Conservation (phyloP, 2,797 vertebrate genomes). For the Aselliscus stoliczkanus region DNA sequence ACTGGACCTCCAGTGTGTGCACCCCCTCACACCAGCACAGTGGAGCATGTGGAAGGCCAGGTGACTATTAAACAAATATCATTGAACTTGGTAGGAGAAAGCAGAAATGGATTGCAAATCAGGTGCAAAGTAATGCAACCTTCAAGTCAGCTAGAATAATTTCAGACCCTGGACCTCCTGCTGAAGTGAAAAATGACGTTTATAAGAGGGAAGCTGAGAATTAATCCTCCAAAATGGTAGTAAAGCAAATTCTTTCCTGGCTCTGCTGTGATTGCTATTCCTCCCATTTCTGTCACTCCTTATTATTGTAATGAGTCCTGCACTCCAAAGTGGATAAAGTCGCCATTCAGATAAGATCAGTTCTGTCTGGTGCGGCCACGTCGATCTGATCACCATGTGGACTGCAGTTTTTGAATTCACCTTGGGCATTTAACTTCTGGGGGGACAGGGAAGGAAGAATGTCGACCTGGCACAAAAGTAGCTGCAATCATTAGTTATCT, state of each 20-base stretch:
- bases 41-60: background rate
- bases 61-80: slow-evolving; percentile 64
- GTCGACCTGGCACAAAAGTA: slow-evolving; percentile 57
- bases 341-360: slow-evolving; percentile 80
- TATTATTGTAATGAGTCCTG: slow-evolving; percentile 79
- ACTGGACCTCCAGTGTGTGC: background rate
- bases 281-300: slow-evolving; percentile 73
- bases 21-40: slow-evolving; percentile 32
- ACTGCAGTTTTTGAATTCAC: slow-evolving; percentile 76
- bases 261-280: slow-evolving; percentile 61
- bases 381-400: slow-evolving; percentile 77
- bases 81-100: slow-evolving; percentile 25
- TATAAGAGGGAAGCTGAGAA: slow-evolving; percentile 69
- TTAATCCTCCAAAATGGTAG: slow-evolving; percentile 73
- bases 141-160: slow-evolving; percentile 62
- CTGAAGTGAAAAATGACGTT: slow-evolving; percentile 75
- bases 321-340: slow-evolving; percentile 79
- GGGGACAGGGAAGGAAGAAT: slow-evolving; percentile 64
- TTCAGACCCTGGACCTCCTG: slow-evolving; percentile 62
- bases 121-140: slow-evolving; percentile 55
- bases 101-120: slow-evolving; percentile 58
- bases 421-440: slow-evolving; percentile 75
- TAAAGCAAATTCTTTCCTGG: slow-evolving; percentile 74
- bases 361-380: slow-evolving; percentile 76
- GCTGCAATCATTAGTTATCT: slow-evolving; percentile 19